phyloP scores from a whole-genome alignment of 2,888 invertebrate species.

The Myopa tessellatipennis region DNA sequence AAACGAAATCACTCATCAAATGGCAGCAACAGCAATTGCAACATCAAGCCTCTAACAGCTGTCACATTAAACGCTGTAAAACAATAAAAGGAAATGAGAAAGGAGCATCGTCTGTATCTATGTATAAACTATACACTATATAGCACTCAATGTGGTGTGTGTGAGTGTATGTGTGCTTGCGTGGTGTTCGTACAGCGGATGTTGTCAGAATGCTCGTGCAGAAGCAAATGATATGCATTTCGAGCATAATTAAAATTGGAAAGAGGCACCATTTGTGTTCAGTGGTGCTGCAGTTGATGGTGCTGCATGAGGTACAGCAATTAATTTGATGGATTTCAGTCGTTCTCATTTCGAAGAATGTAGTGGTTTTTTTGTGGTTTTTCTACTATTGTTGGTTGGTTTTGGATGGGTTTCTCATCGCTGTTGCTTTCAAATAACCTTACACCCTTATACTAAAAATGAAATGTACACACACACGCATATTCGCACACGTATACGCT shows the following conservation, averaged over 20 bases:
- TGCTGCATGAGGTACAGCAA: conserved; percentile 4
- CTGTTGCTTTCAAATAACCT: no score
- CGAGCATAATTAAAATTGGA: conserved; percentile 31
- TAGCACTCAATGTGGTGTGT: background rate
- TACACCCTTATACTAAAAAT: no score
- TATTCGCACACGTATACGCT: no score
- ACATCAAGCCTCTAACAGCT: background rate
- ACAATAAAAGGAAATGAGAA: conserved; percentile 29
- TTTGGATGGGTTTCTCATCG: no score
- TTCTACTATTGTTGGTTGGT: no score
- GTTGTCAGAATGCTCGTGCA: background rate
- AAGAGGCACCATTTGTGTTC: conserved; percentile 4
- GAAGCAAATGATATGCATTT: conserved; percentile 6
- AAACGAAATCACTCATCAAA: background rate
- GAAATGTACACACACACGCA: no score
- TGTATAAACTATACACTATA: background rate
- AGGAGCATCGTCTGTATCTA: background rate
- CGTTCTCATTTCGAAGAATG: conserved; percentile 23
- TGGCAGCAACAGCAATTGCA: conserved; percentile 17
- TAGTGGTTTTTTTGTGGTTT: no score
- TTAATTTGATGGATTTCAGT: conserved; percentile 35
- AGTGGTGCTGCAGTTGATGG: background rate
- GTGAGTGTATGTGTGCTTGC: background rate
- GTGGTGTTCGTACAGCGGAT: background rate
- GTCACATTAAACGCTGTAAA: conserved; percentile 9